Conservation (phyloP, 2,888 invertebrate genomes). For the Nemotelus pantherinus region DNA sequence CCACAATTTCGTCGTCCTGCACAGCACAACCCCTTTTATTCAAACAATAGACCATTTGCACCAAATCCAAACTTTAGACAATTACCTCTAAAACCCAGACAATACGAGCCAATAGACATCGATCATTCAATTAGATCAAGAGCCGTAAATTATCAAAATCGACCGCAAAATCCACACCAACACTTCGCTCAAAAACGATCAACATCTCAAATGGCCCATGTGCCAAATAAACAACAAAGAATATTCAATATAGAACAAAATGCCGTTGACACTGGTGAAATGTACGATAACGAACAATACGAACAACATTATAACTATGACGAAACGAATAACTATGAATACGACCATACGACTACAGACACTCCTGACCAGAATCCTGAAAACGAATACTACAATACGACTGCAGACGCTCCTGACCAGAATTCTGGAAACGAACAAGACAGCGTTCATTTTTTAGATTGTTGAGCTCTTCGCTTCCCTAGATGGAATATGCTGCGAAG, state of each 20-base stretch:
- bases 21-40: not conserved
- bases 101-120: not conserved
- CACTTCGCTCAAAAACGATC: not conserved
- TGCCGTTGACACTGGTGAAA: not conserved
- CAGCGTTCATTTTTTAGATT: constrained; percentile 17
- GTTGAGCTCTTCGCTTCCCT: constrained; percentile 20
- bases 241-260: not conserved
- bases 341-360: not conserved
- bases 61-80: too few species aligned
- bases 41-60: not conserved
- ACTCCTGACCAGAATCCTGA: not conserved
- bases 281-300: not conserved
- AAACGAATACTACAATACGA: not conserved
- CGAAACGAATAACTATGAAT: not conserved
- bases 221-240: not conserved
- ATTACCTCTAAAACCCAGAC: not conserved
- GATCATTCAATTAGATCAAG: not conserved
- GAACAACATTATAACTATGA: not conserved
- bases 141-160: not conserved
- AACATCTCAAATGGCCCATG: not conserved
- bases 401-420: not conserved
- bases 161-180: not conserved
- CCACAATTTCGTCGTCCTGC: not conserved
- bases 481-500: constrained; percentile 3
- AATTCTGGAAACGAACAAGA: not conserved